Conservation (phyloP, 2,113 vertebrate genomes). For the Hippocampus abdominalis region DNA sequence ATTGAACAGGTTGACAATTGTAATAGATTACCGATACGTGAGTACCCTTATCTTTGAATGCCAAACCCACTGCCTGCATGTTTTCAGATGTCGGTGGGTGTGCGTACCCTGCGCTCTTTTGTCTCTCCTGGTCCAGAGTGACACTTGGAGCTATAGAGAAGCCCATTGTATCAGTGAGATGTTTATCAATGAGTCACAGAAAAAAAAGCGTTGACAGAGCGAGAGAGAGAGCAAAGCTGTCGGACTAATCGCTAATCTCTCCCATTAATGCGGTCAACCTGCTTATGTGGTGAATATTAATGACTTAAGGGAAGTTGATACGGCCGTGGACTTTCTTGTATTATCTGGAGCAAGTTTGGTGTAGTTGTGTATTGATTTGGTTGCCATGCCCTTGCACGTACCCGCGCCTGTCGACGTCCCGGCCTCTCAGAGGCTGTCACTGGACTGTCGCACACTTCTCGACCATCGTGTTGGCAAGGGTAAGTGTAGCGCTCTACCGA, state of each 20-base stretch:
- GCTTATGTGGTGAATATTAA: conserved; percentile 26
- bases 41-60: conserved; percentile 48
- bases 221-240: conserved; percentile 49
- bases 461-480: conserved; percentile 65
- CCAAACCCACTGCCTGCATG: conserved; percentile 47
- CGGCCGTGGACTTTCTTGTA: neutral
- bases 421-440: conserved; percentile 72
- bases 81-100: conserved; percentile 29
- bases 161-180: conserved; percentile 64
- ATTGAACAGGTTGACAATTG: too few species aligned
- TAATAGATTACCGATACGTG: neutral
- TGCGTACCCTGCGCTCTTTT: conserved; percentile 33
- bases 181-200: conserved; percentile 64
- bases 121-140: conserved; percentile 35
- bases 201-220: conserved; percentile 9
- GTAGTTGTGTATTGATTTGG: conserved; percentile 30
- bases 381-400: conserved; percentile 58
- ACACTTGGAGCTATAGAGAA: conserved; percentile 53
- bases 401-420: conserved; percentile 58
- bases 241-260: conserved; percentile 66
- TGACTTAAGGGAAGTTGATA: conserved; percentile 6
- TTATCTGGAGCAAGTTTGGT: neutral
- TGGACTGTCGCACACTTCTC: conserved; percentile 67
- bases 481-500: conserved; percentile 18
- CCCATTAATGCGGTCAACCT: conserved; percentile 50